These are phyloP conservation scores for Nymphalis urticae DNA, from an alignment of 2,888 invertebrate species.

Conservation along the genomic window DNA sequence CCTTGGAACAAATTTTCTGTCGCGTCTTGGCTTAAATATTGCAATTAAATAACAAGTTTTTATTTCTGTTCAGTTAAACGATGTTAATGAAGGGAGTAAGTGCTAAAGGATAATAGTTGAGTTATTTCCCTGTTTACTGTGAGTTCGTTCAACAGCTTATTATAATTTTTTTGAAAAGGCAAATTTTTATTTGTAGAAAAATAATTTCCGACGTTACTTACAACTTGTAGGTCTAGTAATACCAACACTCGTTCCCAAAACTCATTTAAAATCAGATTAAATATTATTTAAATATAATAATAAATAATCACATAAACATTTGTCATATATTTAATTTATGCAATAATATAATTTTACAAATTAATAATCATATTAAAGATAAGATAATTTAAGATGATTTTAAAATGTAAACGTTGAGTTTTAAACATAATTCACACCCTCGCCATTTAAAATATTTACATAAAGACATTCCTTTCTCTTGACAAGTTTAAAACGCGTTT, in stretches of 20 bases:
- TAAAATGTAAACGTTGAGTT: neutral
- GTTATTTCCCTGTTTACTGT: slow-evolving; percentile 16
- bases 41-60: slow-evolving; percentile 29
- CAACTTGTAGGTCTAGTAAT: too few relatives aligned
- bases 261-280: too few relatives aligned
- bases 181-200: too few relatives aligned
- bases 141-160: neutral
- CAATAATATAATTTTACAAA: neutral
- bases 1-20: slow-evolving; percentile 12
- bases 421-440: slow-evolving; percentile 9
- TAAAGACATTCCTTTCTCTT: slow-evolving; percentile 23
- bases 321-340: too few relatives aligned
- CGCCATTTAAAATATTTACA: slow-evolving; percentile 12
- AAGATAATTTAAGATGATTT: neutral
- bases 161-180: too few relatives aligned
- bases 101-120: slow-evolving; percentile 11
- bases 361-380: neutral
- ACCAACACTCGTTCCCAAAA: too few relatives aligned
- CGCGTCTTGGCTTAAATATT: slow-evolving; percentile 27
- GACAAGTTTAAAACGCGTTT: slow-evolving; percentile 19
- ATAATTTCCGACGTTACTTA: too few relatives aligned
- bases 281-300: too few relatives aligned
- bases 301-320: too few relatives aligned
- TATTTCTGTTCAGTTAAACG: slow-evolving; percentile 22
- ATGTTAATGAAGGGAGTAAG: slow-evolving; percentile 24